Conservation (phyloP, 2,113 vertebrate species). For the Vulpes lagopus region DNA sequence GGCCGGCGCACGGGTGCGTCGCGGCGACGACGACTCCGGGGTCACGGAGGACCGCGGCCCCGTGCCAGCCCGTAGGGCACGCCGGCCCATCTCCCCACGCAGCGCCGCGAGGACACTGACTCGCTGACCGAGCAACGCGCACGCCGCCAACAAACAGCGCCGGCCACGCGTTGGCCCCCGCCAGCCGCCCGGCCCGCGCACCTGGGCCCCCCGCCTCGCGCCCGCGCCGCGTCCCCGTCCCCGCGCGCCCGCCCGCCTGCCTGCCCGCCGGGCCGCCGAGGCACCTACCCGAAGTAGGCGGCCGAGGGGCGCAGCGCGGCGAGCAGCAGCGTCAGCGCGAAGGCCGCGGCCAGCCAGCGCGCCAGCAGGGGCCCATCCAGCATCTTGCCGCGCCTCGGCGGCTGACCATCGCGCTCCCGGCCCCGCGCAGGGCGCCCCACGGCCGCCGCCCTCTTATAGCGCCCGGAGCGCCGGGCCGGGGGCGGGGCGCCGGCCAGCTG, state of each 20-base stretch:
- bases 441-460: slow-evolving; percentile 82
- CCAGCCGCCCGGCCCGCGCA: not conserved
- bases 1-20: not conserved
- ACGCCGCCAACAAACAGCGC: slow-evolving; percentile 57
- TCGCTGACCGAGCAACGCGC: not conserved
- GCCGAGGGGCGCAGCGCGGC: slow-evolving; percentile 80
- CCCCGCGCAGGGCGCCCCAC: slow-evolving; percentile 76
- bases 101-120: not conserved
- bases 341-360: slow-evolving; percentile 83
- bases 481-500: slow-evolving; percentile 73
- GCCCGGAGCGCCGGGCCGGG: slow-evolving; percentile 75
- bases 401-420: slow-evolving; percentile 82
- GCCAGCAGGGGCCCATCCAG: slow-evolving; percentile 82
- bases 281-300: slow-evolving; percentile 85
- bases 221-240: not conserved
- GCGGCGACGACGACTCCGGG: not conserved
- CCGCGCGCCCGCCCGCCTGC: slow-evolving; percentile 21
- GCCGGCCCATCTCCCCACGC: not conserved
- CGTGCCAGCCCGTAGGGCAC: slow-evolving; percentile 1
- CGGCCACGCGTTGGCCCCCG: slow-evolving; percentile 32
- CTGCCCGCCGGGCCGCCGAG: slow-evolving; percentile 50
- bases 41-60: slow-evolving; percentile 40
- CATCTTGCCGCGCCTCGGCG: slow-evolving; percentile 83
- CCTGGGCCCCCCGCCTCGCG: slow-evolving; percentile 35
- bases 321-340: slow-evolving; percentile 82